A percentile compares a stretch with the other conserved stretches of the same genome.
These are phyloP conservation scores for Diplogasteroides magnus DNA, from an alignment of 1,140 invertebrate genomes.

Conservation along the genomic window DNA sequence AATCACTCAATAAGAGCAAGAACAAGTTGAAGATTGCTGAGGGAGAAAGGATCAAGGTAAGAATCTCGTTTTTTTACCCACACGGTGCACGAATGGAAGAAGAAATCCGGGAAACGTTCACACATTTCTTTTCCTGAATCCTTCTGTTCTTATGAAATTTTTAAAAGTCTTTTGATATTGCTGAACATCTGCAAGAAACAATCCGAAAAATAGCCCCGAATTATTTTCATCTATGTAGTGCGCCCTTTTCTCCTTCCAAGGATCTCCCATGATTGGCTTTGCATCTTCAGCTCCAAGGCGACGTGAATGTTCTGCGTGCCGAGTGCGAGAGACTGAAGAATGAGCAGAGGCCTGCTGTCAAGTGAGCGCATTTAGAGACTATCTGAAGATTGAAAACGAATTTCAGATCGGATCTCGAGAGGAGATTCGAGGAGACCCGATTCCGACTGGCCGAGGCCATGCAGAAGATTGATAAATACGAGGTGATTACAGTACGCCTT, in stretches of 20 bases:
- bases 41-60: background rate
- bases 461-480: conserved; percentile 26
- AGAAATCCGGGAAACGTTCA: too few species aligned
- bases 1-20: background rate
- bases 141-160: too few species aligned
- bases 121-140: too few species aligned
- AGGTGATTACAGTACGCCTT: background rate
- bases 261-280: too few species aligned
- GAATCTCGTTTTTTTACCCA: too few species aligned
- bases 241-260: too few species aligned
- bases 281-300: conserved; percentile 15
- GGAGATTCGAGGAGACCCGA: conserved; percentile 38
- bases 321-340: conserved; percentile 27
- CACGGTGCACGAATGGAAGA: too few species aligned
- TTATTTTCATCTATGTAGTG: too few species aligned
- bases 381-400: conserved; percentile 11
- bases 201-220: too few species aligned
- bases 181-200: too few species aligned
- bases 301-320: conserved; percentile 21
- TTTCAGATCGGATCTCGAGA: conserved; percentile 39
- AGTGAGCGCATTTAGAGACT: conserved; percentile 14
- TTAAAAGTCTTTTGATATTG: too few species aligned
- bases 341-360: conserved; percentile 16
- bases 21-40: background rate
- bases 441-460: conserved; percentile 36